Conservation (phyloP, 2,113 vertebrate genomes). For the Turnix velox region DNA sequence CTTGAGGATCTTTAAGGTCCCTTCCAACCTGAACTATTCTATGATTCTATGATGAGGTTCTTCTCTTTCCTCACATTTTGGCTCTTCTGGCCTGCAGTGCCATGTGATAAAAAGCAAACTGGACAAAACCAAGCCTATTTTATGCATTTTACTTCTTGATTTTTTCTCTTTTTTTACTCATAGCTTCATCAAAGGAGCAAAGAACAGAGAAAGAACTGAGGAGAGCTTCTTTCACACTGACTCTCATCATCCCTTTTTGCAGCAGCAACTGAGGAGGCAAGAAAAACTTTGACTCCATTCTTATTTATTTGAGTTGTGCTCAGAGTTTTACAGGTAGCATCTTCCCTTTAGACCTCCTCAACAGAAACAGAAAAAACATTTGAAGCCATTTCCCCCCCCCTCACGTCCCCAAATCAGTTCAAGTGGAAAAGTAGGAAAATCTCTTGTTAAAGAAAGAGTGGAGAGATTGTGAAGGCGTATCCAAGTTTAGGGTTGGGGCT, state of each 20-base stretch:
- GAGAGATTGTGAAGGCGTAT: neutral
- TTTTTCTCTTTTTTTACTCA: neutral
- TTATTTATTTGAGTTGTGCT: conserved; percentile 59
- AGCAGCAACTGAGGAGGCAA: neutral
- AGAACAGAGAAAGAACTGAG: neutral
- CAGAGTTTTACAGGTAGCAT: conserved; percentile 56
- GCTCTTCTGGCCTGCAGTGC: neutral
- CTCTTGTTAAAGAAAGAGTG: neutral
- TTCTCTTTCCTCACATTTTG: neutral
- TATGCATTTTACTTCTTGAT: neutral
- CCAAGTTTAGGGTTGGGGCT: neutral
- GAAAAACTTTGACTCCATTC: neutral
- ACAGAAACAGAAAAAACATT: conserved; percentile 49
- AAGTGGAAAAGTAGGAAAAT: conserved; percentile 28
- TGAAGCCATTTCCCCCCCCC: conserved; percentile 15
- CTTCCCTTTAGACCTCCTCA: conserved; percentile 62
- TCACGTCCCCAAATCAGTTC: neutral
- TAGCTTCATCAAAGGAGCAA: neutral
- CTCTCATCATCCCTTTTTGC: neutral
- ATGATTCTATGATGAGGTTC: too few species aligned
- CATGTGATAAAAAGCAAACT: neutral
- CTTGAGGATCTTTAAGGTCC: too few species aligned
- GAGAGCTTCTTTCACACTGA: neutral
- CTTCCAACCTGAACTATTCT: too few species aligned
- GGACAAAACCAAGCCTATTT: neutral